A percentile compares a stretch with the other conserved stretches of the same genome.
phyloP scores from a whole-genome alignment of 2,113 vertebrate genomes.

The Cepphus grylle region DNA sequence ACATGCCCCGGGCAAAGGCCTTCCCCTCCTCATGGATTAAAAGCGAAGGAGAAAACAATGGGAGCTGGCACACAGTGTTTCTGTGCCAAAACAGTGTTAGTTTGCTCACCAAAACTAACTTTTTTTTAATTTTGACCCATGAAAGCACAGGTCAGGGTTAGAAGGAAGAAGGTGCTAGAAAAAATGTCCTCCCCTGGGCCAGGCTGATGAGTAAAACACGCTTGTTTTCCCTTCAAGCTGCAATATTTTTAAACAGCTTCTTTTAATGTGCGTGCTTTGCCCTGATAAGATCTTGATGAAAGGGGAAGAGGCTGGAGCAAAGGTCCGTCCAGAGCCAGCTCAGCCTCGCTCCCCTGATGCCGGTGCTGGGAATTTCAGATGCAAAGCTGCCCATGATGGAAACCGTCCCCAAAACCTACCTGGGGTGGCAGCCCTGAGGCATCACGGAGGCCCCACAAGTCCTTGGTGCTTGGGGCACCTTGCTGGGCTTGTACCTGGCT shows the following conservation, averaged over 20 bases:
- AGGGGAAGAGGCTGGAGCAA: not conserved
- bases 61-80: accelerated
- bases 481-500: not conserved
- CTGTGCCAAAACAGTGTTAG: accelerated
- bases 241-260: not conserved
- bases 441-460: not conserved
- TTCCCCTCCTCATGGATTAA: accelerated
- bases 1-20: accelerated
- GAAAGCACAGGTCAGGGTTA: accelerated
- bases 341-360: not conserved
- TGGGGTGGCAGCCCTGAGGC: accelerated
- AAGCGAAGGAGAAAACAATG: accelerated
- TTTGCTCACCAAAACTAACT: not conserved
- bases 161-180: not conserved
- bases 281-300: not conserved
- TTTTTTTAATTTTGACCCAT: accelerated
- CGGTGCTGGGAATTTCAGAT: too few relatives aligned
- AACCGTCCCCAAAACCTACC: accelerated
- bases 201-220: not conserved
- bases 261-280: accelerated
- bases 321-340: not conserved
- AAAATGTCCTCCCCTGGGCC: not conserved
- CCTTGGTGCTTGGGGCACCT: accelerated
- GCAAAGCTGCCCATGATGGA: accelerated
- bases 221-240: not conserved